Evolutionary conservation across 2,113 vertebrate genomes (phyloP).

Genomic region (Hypomesus transpacificus): DNA sequence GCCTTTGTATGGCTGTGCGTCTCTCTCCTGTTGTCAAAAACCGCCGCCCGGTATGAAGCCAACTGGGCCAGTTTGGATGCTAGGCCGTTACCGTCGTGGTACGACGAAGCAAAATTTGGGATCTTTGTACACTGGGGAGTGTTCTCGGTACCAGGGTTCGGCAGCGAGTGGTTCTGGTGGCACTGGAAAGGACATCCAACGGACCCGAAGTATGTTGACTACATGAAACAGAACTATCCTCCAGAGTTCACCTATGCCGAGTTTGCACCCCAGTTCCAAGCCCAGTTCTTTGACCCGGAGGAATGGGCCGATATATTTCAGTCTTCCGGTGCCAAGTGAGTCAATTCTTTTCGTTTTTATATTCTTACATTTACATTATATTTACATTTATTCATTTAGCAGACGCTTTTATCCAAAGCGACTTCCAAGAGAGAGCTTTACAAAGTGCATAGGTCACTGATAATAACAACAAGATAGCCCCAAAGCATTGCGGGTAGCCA

Average conservation of each 20-base stretch:
- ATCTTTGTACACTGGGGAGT: conserved; percentile 95
- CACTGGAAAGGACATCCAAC: conserved; percentile 74
- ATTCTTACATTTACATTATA: too few relatives aligned
- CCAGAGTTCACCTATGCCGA: conserved; percentile 78
- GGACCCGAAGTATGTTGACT: conserved; percentile 60
- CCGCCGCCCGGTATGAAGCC: conserved; percentile 64
- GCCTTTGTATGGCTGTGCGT: not conserved
- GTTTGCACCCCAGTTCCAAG: conserved; percentile 74
- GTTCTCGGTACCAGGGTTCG: conserved; percentile 86
- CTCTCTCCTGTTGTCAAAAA: not conserved
- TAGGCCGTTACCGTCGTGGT: conserved; percentile 86
- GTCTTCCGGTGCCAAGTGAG: conserved; percentile 81
- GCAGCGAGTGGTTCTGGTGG: conserved; percentile 99
- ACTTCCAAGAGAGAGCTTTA: too few relatives aligned
- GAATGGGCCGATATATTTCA: conserved; percentile 79
- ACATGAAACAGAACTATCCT: conserved; percentile 78
- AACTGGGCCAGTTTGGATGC: conserved; percentile 87
- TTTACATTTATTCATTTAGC: too few relatives aligned
- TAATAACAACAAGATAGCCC: too few relatives aligned
- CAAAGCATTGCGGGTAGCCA: too few relatives aligned
- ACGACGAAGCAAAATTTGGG: conserved; percentile 86
- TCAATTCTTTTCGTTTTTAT: not conserved
- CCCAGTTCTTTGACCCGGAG: conserved; percentile 76
- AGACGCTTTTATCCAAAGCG: too few relatives aligned
- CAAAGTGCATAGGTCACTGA: too few relatives aligned